Evolutionary conservation across 2,888 invertebrate genomes (phyloP).

Genomic region (Cephus spinipes): DNA sequence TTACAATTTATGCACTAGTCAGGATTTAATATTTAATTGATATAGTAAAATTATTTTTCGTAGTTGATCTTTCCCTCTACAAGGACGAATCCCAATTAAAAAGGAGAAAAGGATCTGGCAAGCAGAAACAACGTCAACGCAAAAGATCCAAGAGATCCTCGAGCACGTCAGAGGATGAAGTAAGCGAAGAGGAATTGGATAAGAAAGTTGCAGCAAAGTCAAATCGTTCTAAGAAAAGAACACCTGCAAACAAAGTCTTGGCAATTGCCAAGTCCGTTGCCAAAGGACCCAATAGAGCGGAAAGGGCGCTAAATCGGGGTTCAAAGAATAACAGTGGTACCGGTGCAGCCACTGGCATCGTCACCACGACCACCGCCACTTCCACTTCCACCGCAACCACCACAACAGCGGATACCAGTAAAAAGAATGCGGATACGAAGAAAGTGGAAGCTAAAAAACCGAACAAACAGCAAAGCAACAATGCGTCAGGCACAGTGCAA

Average conservation of each 20-base stretch:
- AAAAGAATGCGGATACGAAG: slow-evolving; percentile 51
- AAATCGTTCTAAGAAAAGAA: slow-evolving; percentile 43
- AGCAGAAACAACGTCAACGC: slow-evolving; percentile 61
- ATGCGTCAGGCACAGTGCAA: slow-evolving; percentile 39
- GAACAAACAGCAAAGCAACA: slow-evolving; percentile 43
- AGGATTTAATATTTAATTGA: slow-evolving; percentile 1
- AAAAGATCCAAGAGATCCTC: slow-evolving; percentile 51
- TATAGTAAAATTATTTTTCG: slow-evolving; percentile 38
- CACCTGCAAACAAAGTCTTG: slow-evolving; percentile 47
- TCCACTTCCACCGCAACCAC: slow-evolving; percentile 28
- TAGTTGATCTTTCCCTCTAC: slow-evolving; percentile 87
- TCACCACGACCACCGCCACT: slow-evolving; percentile 29
- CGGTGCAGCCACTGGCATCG: slow-evolving; percentile 25
- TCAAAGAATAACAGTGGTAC: slow-evolving; percentile 16
- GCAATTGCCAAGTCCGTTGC: slow-evolving; percentile 57
- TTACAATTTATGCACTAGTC: slow-evolving; percentile 14
- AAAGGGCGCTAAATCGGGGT: slow-evolving; percentile 60
- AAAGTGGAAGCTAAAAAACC: slow-evolving; percentile 47
- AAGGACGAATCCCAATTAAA: slow-evolving; percentile 86
- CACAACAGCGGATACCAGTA: slow-evolving; percentile 31
- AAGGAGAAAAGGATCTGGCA: slow-evolving; percentile 68
- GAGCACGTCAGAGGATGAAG: slow-evolving; percentile 48
- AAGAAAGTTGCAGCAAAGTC: slow-evolving; percentile 43
- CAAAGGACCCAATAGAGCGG: slow-evolving; percentile 61
- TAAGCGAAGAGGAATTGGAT: slow-evolving; percentile 47